These are phyloP conservation scores for Thalassaphorura encarpata DNA, from an alignment of 1,140 invertebrate genomes.

Conservation along the genomic window DNA sequence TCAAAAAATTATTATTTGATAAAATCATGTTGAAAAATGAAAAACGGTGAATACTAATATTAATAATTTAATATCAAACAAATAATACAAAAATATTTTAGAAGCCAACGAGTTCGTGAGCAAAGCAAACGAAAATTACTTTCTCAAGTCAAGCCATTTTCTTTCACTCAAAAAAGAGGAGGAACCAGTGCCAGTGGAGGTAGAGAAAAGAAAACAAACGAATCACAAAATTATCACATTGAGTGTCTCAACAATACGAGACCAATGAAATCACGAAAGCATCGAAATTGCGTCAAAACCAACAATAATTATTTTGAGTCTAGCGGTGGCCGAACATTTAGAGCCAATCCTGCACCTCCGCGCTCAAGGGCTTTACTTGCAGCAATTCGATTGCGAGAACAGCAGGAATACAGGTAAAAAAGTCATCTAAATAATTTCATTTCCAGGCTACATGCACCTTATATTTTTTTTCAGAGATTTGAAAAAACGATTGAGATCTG, in stretches of 20 bases:
- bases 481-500: constrained; percentile 54
- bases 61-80: not conserved
- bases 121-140: constrained; percentile 27
- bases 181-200: not conserved
- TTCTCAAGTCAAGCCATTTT: constrained; percentile 32
- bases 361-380: constrained; percentile 24
- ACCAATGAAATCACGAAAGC: constrained; percentile 7
- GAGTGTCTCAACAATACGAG: constrained; percentile 24
- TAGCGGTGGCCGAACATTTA: constrained; percentile 10
- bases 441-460: not conserved
- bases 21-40: constrained; percentile 30
- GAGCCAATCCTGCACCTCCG: constrained; percentile 30
- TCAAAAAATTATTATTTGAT: constrained; percentile 26
- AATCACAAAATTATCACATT: too few relatives aligned
- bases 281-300: constrained; percentile 11
- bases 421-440: not conserved
- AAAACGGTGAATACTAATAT: constrained; percentile 8
- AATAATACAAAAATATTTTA: constrained; percentile 1
- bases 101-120: constrained; percentile 25
- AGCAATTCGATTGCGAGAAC: constrained; percentile 27
- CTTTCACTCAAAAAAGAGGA: constrained; percentile 9
- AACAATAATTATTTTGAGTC: constrained; percentile 20
- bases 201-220: not conserved
- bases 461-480: constrained; percentile 46
- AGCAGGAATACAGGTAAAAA: constrained; percentile 30